Base-by-base conservation (phyloP, 2,113 vertebrate species). In the Nerophis lumbriciformis region DNA sequence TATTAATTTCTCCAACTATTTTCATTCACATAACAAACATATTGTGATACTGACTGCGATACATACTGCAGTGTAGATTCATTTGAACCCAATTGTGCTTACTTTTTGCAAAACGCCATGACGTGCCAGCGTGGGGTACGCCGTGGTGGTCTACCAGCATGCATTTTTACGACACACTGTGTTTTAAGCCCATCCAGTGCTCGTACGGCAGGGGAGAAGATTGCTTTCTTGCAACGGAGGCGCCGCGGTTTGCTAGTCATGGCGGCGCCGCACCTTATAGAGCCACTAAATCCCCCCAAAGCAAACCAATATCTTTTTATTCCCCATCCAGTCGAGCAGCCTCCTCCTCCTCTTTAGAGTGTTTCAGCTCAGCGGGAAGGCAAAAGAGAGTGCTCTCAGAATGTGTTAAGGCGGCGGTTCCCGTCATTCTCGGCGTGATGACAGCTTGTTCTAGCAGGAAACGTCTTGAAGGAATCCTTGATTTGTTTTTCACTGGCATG, bases 401-500 rank as follows among this genome's bases (percentile, higher is more conserved):
- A 44, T 11, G 42, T 8, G 7, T 42, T 42, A 44, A 44, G 42
- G 42, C 42, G 42, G 10, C 42, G 10, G 42, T 11, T 44, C 42
- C 42, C 42, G 10, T 4, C 42, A 45, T 45, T 45, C 42, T 6
- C 1, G 42, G 12, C 10, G 11, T 45, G 11, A 12, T 45, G 42
- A 68, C 56, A 55, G 66, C 48, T 37, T 38, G 16, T 47, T 49
- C 10, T 12, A 68, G 69, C 71, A 68, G 62, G 49, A 71, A 63
- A 42, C 63, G 63, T 58, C 69, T 28, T 28, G 28, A 28, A 59
- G 77, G 59, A 72, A 72, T 77, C 75, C 69, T 61, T 79, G 65
- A 78, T 79, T 72, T 47, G 6, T 57, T 83, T 80, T 28, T 69
- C 76, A 67, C 81, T 83, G 73, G 77, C 60, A 73, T 76, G 75